Evolutionary conservation across 2,797 vertebrate genomes (phyloP), one percentile per base, ranked within the genome.

Genomic region (Nyctalus aviator): DNA sequence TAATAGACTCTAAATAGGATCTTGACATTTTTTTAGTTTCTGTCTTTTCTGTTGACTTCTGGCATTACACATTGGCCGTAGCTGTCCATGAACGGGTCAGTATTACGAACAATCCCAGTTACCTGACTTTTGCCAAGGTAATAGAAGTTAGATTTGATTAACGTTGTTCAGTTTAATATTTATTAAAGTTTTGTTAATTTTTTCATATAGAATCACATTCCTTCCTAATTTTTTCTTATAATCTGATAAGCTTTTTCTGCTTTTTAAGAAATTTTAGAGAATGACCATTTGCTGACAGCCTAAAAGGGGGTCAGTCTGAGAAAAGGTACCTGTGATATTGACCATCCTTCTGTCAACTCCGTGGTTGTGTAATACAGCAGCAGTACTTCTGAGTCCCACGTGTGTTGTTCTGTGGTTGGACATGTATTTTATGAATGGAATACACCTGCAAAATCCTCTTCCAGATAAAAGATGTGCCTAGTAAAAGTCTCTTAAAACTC

Each of bases 81-180:
- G 6, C 23, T n/a, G 23, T 88, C n/a, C 59, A 53, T 57, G 44
- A 37, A 6, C 66, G 1, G 73, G 15, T 76, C 15, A 9, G 1
- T 75, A 7, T 84, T 88, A 35, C 88, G 30, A 76, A 68, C 6
- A 44, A 13, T 73, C 48, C 35, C 14, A 55, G 12, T 85, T 64
- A 71, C 13, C 59, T 94, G n/a, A 48, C 32, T 88, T 92, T 76
- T 64, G 17, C 59, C 62, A 82, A 32, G 6, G 57, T 78, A 35
- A n/a, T 10, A 88, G 27, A 89, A 55, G 23, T 23, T 93, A 84
- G 69, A 69, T 91, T 91, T 72, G 27, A 73, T 90, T 90, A 85
- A 78, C 46, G 66, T 71, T 72, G 23, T 78, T 37, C 46, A 68
- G 2, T 92, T 90, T 53, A 41, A 0, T 59, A 4, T 79, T 83